Base-by-base conservation (phyloP, 2,113 vertebrate genomes). In the Oryzias curvinotus region DNA sequence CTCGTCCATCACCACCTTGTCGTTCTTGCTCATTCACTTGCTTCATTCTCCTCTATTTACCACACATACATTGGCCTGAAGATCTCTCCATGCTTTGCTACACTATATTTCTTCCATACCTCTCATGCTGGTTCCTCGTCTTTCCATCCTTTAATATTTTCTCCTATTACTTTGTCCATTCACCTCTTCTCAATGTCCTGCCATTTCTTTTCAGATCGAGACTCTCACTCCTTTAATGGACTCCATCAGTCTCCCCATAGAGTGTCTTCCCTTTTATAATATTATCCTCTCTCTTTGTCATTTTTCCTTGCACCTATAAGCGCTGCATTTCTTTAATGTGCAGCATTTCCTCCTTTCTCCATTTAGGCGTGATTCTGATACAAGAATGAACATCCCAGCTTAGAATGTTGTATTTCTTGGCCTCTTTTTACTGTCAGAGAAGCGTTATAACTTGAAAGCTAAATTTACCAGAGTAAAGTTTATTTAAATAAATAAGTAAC, bases 201-300 rank as follows among this genome's bases (percentile, higher is more conserved):
- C 51, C 55, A 68, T 77, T 65, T 70, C 60, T 49, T 49, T 52
- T 19, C 6, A 61, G 46, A 43, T 42, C 13, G 21, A 62, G 19
- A 79, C 75, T 75, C 66, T 63, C 68, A 54, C 53, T 48, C 65
- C 42, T 79, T 81, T 68, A 84, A 77, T 77, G 57, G 56, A 57
- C 64, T 65, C 25, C 43, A 74, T 84, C 68, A 54, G 54, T 85
- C 65, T 75, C 59, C 28, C 23, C 59, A 55, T 42, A 43, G 43
- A 77, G 62, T 51, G 25, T 61, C 54, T 54, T 56, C 68, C 75
- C 64, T 72, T 75, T 82, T 48, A 72, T 52, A 46, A 30, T 44
- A 76, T 77, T 59, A 57, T 54, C 58, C 30, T 57, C 48, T 57
- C 56, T 43, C 52, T 60, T 75, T 73, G 50, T 75, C 73, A 65